A percentile compares a stretch with the other conserved stretches of the same genome.
Conservation (phyloP, 2,888 invertebrate genomes). For the Unio pictorum region DNA sequence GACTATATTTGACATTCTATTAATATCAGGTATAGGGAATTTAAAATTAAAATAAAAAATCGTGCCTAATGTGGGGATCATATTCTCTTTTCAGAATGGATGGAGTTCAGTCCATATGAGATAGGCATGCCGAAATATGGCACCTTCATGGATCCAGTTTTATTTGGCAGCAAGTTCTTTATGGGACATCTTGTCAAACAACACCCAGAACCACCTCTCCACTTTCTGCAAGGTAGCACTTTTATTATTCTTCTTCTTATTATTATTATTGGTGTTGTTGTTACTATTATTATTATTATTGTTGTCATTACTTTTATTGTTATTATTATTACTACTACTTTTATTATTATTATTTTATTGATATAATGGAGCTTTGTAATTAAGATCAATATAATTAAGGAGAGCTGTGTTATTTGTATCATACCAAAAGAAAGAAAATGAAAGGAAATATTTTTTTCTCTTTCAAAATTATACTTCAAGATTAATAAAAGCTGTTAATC, state of each 20-base stretch:
- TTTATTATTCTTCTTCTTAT: not conserved
- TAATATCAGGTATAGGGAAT: too few relatives aligned
- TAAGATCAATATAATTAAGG: too few relatives aligned
- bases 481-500: too few relatives aligned
- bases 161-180: slow-evolving; percentile 72
- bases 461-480: too few relatives aligned
- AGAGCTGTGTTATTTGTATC: too few relatives aligned
- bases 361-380: too few relatives aligned
- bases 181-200: slow-evolving; percentile 67
- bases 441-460: too few relatives aligned
- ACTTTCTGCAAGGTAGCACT: slow-evolving; percentile 70
- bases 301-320: too few relatives aligned
- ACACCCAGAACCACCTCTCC: slow-evolving; percentile 71
- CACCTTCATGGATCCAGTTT: slow-evolving; percentile 70
- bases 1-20: too few relatives aligned
- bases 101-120: slow-evolving; percentile 73
- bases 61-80: not conserved
- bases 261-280: not conserved
- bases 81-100: slow-evolving; percentile 70
- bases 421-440: too few relatives aligned
- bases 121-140: slow-evolving; percentile 73
- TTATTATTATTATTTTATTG: not conserved
- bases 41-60: too few relatives aligned
- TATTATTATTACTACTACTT: not conserved
- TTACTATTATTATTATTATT: too few relatives aligned